Evolutionary conservation across 2,888 invertebrate species (phyloP).

Genomic region (Caradrina clavipalpis): DNA sequence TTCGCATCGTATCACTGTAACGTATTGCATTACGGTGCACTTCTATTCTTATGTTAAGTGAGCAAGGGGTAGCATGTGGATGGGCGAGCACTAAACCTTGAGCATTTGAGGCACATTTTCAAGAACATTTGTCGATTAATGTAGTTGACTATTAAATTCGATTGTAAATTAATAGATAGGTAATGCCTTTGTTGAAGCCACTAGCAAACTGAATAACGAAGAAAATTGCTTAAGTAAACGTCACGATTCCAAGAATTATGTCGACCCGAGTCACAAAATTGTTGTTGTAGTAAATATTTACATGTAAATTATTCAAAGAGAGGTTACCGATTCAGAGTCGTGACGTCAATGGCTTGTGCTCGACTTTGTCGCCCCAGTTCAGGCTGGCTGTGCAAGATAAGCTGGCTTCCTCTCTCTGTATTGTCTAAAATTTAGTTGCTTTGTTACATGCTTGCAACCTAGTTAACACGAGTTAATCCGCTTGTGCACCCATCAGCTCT

Average conservation of each 20-base stretch:
- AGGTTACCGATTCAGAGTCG: constrained; percentile 52
- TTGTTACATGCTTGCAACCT: constrained; percentile 70
- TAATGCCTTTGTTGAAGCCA: constrained; percentile 27
- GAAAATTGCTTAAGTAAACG: constrained; percentile 42
- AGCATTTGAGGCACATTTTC: neutral
- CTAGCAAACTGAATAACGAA: constrained; percentile 43
- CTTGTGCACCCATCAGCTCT: constrained; percentile 48
- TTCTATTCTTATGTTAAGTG: constrained; percentile 43
- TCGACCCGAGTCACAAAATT: constrained; percentile 33
- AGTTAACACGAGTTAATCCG: constrained; percentile 64
- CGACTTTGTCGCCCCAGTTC: constrained; percentile 65
- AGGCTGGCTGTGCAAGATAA: constrained; percentile 79
- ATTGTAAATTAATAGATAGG: constrained; percentile 25
- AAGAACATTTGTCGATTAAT: neutral
- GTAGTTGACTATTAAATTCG: constrained; percentile 6
- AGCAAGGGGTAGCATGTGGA: constrained; percentile 14
- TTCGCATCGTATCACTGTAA: constrained; percentile 62
- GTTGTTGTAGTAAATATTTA: constrained; percentile 60
- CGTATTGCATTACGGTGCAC: constrained; percentile 52
- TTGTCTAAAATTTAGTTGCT: constrained; percentile 77
- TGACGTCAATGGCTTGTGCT: constrained; percentile 54
- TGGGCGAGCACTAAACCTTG: constrained; percentile 10
- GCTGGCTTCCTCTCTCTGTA: constrained; percentile 73
- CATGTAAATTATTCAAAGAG: constrained; percentile 57
- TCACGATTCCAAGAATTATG: constrained; percentile 27